These are phyloP conservation scores for Xerus inauris DNA, from an alignment of 2,113 vertebrate genomes.

Conservation along the genomic window DNA sequence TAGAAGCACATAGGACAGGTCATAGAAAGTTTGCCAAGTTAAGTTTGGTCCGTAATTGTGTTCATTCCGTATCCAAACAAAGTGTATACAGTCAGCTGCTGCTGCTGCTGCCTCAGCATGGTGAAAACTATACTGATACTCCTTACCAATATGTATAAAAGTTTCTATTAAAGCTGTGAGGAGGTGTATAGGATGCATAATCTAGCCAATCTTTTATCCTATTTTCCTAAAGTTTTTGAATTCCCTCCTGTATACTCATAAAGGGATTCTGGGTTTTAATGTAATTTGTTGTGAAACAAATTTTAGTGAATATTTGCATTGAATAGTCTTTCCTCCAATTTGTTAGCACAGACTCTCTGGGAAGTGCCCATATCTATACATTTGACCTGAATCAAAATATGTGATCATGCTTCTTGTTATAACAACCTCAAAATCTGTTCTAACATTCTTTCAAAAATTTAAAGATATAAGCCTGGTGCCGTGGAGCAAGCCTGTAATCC, in stretches of 20 bases:
- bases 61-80: conserved; percentile 88
- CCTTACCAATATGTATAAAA: not conserved
- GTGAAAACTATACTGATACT: not conserved
- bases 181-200: not conserved
- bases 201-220: not conserved
- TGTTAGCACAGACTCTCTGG: not conserved
- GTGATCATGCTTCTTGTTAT: not conserved
- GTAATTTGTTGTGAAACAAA: not conserved
- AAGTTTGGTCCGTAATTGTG: conserved; percentile 91
- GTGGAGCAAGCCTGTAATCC: no score
- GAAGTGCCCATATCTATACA: not conserved
- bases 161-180: not conserved
- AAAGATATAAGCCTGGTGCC: not conserved
- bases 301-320: not conserved
- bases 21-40: conserved; percentile 92
- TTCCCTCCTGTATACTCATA: not conserved
- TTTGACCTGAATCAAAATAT: not conserved
- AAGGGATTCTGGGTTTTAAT: not conserved
- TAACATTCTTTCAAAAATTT: not conserved
- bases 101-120: conserved; percentile 90
- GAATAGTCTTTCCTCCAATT: not conserved
- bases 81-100: conserved; percentile 87
- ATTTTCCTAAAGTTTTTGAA: not conserved
- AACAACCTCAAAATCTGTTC: not conserved
- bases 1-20: conserved; percentile 91